Base-by-base conservation (phyloP, 2,113 vertebrate species). In the Xiphophorus couchianus region DNA sequence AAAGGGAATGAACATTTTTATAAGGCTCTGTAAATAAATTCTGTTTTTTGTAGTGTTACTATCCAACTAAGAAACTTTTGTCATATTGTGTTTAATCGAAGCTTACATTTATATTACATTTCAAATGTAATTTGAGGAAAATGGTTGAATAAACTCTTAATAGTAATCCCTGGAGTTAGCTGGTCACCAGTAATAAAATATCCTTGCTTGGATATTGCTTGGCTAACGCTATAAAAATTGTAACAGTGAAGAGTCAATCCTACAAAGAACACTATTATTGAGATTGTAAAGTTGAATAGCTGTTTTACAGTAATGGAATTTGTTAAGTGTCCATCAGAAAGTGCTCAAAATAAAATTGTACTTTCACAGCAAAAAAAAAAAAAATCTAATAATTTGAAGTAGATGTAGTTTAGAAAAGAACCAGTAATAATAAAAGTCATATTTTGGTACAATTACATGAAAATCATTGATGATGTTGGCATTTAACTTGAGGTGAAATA, bases 201-300 rank as follows among this genome's bases (percentile, higher is more conserved):
- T 70, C 80, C 27, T 71, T 71, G 78, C 81, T 75, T 85, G 66
- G 80, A 82, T 73, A 88, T 81, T 72, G 48, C 75, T 54, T 48
- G 25, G 22, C 67, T 66, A 66, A 77, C 71, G 58, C 62, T 89
- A 75, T 73, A 72, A 51, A 33, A 78, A 84, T 76, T 81, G 80
- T 76, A 69, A 69, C 68, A 48, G 73, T 70, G 31, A 67, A 58
- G 67, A 44, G 60, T 75, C 88, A 90, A 89, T 91, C 82, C 79
- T 83, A 69, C 80, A 70, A 83, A 70, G 71, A 69, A 84, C 68
- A 75, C 31, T 74, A 93, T 92, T 89, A 88, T 33, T 33, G 73
- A 82, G 54, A 9, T 78, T 51, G 29, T 54, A 78, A 22, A 77
- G 29, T 51, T 66, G 1, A 69, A 76, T 76, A 44, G 28, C 37